Evolutionary conservation across 1,140 invertebrate genomes (phyloP).

Genomic region (Achatina immaculata): DNA sequence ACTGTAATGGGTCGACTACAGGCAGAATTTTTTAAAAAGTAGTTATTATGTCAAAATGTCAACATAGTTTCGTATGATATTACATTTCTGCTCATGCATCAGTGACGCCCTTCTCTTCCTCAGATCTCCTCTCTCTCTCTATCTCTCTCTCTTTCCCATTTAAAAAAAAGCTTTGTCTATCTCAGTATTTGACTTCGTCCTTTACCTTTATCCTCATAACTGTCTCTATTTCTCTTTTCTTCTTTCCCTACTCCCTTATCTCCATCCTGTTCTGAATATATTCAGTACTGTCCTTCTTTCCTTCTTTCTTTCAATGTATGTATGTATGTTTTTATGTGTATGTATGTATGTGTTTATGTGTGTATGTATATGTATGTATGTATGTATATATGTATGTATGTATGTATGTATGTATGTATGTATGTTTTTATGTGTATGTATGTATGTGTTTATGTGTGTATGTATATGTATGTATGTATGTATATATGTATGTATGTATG

Average conservation of each 20-base stretch:
- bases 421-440: slow-evolving; percentile 30
- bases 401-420: slow-evolving; percentile 23
- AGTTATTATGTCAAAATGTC: too few relatives aligned
- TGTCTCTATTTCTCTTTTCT: background rate
- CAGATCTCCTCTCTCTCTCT: background rate
- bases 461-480: slow-evolving; percentile 23
- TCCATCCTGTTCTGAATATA: background rate
- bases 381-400: slow-evolving; percentile 26
- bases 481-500: slow-evolving; percentile 25
- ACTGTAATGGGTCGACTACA: too few relatives aligned
- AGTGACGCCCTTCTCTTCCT: too few relatives aligned
- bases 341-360: slow-evolving; percentile 17
- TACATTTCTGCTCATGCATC: too few relatives aligned
- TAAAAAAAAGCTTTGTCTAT: too few relatives aligned
- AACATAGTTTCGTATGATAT: too few relatives aligned
- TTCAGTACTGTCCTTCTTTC: background rate
- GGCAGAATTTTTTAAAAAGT: too few relatives aligned
- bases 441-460: slow-evolving; percentile 20
- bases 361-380: slow-evolving; percentile 20
- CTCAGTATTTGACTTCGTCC: background rate
- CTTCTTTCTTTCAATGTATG: slow-evolving; percentile 23
- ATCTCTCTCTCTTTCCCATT: background rate
- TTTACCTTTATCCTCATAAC: background rate
- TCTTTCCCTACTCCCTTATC: background rate
- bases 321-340: slow-evolving; percentile 24